These are phyloP conservation scores for Spialia ferax DNA, from an alignment of 2,888 invertebrate genomes.

Conservation along the genomic window DNA sequence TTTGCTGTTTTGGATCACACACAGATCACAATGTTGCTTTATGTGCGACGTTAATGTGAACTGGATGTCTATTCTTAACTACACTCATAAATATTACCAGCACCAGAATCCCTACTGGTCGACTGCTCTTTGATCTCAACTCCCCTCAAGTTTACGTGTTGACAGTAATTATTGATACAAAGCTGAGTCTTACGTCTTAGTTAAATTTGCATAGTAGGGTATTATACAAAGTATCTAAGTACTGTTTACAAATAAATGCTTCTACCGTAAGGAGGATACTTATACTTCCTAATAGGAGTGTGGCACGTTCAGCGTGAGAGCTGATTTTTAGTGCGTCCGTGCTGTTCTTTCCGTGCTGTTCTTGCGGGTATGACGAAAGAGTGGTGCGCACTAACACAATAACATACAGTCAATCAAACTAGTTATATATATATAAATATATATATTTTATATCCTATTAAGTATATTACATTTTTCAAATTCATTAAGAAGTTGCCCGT, in stretches of 20 bases:
- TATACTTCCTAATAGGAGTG: no score
- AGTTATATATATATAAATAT: no score
- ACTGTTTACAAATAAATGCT: not conserved
- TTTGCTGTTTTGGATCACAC: not conserved
- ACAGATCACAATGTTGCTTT: conserved; percentile 24
- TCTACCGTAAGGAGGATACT: no score
- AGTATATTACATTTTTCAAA: no score
- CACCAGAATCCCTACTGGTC: conserved; percentile 9
- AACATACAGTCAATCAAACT: no score
- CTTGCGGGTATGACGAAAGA: no score
- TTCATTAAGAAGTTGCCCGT: no score
- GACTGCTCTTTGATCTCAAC: conserved; percentile 24
- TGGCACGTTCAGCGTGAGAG: no score
- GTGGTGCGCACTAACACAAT: no score
- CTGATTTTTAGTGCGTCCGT: no score
- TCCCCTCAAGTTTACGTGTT: conserved; percentile 20
- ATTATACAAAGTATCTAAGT: not conserved
- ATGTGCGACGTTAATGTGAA: conserved; percentile 20
- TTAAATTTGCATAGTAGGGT: conserved; percentile 1
- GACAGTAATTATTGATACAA: conserved; percentile 33
- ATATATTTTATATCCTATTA: no score
- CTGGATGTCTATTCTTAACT: conserved; percentile 7
- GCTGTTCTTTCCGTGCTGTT: no score
- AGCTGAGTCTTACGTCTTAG: conserved; percentile 17
- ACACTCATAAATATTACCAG: conserved; percentile 20